These are phyloP conservation scores for Conger conger DNA, from an alignment of 2,113 vertebrate species.

Conservation along the genomic window DNA sequence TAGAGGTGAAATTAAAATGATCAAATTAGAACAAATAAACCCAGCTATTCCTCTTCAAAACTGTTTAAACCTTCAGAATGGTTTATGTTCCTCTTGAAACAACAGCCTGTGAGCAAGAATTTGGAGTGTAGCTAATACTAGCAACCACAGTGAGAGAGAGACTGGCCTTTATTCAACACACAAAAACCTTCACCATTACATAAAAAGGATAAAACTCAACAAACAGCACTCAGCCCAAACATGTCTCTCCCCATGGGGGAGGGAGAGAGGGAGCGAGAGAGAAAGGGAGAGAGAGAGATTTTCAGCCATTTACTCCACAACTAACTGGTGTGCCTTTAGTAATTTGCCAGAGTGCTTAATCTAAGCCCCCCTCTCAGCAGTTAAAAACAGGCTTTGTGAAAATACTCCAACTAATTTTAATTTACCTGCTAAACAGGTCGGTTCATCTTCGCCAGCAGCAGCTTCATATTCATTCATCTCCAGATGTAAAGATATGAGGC, in stretches of 20 bases:
- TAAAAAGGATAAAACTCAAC: too few species aligned
- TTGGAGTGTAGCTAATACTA: neutral
- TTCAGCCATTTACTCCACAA: constrained; percentile 27
- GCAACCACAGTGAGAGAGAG: neutral
- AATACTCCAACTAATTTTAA: constrained; percentile 46
- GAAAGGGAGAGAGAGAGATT: neutral
- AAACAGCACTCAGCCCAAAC: too few species aligned
- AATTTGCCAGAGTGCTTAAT: constrained; percentile 47
- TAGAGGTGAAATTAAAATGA: too few species aligned
- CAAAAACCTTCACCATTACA: neutral
- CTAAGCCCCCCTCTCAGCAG: constrained; percentile 32
- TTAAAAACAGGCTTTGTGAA: constrained; percentile 36
- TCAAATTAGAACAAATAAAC: too few species aligned
- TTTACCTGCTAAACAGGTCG: constrained; percentile 32
- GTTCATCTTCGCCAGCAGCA: neutral
- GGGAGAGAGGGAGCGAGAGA: neutral
- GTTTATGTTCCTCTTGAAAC: neutral
- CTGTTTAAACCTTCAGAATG: neutral
- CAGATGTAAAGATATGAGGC: neutral
- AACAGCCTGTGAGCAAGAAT: neutral
- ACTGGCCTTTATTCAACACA: neutral
- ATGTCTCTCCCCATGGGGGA: too few species aligned
- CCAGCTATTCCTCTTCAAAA: neutral
- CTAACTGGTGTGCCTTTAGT: constrained; percentile 25
- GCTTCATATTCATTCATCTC: neutral